Evolutionary conservation across 2,888 invertebrate species (phyloP), one percentile per base, ranked within the genome.

Genomic region (Idaea biselata): DNA sequence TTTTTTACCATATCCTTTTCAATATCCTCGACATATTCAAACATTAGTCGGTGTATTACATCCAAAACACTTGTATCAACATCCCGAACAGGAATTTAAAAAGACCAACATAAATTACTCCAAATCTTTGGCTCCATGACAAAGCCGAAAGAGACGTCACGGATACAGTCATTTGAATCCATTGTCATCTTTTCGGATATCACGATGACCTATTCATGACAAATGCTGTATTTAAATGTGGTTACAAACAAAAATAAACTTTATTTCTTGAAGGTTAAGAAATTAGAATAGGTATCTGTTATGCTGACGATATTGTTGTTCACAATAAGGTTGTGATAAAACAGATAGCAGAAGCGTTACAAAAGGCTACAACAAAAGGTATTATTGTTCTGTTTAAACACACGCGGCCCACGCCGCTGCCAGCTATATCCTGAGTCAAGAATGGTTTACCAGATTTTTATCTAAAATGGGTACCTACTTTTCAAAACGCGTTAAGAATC

Each of bases 101-200:
- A 83, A 83, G 81, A 85, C 65, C 58, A 78, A 79, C 79, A 87
- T 85, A 87, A 89, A 88, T 86, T 82, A 87, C 83, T 73, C 80
- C 76, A 74, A 83, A 79, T 78, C 80, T 70, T 71, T 70, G 68
- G 68, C 75, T 74, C 77, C 77, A 76, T 74, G 77, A 84, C 83
- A 83, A 83, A 82, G 75, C 79, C 76, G 73, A 80, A 87, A 80
- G 78, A 86, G 82, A 85, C 78, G 83, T 86, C 84, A 82, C 77
- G 74, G 84, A 88, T 88, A 86, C 83, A 89, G 86, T 88, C 88
- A 90, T 91, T 90, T 88, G 83, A 88, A 87, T 83, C 89, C 78
- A 88, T 91, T 92, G 91, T 92, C 83, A 85, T 87, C 79, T 84
- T 79, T 73, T 61, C 73, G 79, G 77, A 80, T 81, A 81, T 75